A percentile compares a stretch with the other conserved stretches of the same genome.
phyloP scores from a whole-genome alignment of 2,797 vertebrate genomes.

The Anguilla marmorata region DNA sequence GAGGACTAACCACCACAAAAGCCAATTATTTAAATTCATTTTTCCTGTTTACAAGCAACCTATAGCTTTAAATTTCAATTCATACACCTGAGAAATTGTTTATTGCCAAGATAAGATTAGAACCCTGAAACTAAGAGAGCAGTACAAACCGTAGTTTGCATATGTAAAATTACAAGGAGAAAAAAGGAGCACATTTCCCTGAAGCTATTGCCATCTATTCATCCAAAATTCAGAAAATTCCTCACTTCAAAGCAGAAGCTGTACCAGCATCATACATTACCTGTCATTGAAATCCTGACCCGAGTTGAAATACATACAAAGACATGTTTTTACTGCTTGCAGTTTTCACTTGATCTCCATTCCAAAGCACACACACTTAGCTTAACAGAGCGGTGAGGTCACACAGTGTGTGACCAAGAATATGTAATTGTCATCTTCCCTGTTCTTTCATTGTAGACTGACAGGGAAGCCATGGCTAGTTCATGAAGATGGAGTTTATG shows the following conservation, averaged over 20 bases:
- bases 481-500: slow-evolving; percentile 19
- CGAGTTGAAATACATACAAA: slow-evolving; percentile 27
- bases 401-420: slow-evolving; percentile 14
- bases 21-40: slow-evolving; percentile 21
- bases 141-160: background rate
- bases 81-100: slow-evolving; percentile 6
- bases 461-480: slow-evolving; percentile 4
- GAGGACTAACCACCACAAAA: slow-evolving; percentile 10
- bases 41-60: slow-evolving; percentile 10
- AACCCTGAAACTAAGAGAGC: slow-evolving; percentile 1
- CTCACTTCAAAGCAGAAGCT: slow-evolving; percentile 39
- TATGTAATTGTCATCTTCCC: slow-evolving; percentile 27
- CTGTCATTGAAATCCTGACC: slow-evolving; percentile 46
- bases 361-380: slow-evolving; percentile 17
- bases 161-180: background rate
- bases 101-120: slow-evolving; percentile 2
- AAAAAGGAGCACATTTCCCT: background rate
- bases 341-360: slow-evolving; percentile 31
- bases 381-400: slow-evolving; percentile 4
- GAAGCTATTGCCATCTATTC: slow-evolving; percentile 24
- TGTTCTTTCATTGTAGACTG: slow-evolving; percentile 16
- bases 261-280: slow-evolving; percentile 49
- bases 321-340: slow-evolving; percentile 19
- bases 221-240: slow-evolving; percentile 21
- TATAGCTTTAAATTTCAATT: background rate